Evolutionary conservation across 2,888 invertebrate genomes (phyloP), one percentile per base, ranked within the genome.

Genomic region (Lasius fuliginosus): DNA sequence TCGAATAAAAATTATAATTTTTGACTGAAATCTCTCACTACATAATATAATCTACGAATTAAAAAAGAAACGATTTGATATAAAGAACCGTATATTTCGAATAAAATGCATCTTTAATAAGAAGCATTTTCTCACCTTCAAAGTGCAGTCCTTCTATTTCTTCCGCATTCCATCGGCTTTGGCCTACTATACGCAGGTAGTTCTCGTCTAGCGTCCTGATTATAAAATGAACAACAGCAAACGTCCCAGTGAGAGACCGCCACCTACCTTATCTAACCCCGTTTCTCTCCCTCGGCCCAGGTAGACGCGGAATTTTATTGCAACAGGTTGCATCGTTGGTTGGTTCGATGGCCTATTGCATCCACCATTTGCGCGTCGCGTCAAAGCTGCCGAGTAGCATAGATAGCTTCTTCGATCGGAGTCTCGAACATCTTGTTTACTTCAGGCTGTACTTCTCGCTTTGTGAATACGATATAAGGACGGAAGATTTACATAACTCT

Each of bases 321-420:
- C 93, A 92, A 93, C 93, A 92, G 93, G 92, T 92, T 92, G 92
- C 92, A 91, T 88, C 90, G 86, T 62, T 81, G 79, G 88, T 86
- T 81, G 79, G 88, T 86, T 81, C 87, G 85, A 87, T 88, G 90
- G 90, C 91, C 89, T 89, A 85, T 91, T 89, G 89, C 88, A 88
- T 88, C 82, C 77, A 69, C 88, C 83, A 23, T 84, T 79, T 62
- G 85, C 33, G 60, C 73, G 82, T 84, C 82, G 73, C 85, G 89
- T 90, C 90, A 88, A 86, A 86, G 40, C 23, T 9, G 15, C 8
- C 58, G 42, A 49, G 49, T 71, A 23, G 27, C 36, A 36, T 36
- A n/a, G 40, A 71, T 56, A n/a, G 27, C 46, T 60, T 18, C 4
- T 60, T 60, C 33, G 23, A 33, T 36, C 40, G 27, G 11, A 18